A percentile compares a stretch with the other conserved stretches of the same genome.
These are phyloP conservation scores for Agrilus cyanescens DNA, from an alignment of 2,888 invertebrate species.

Conservation along the genomic window DNA sequence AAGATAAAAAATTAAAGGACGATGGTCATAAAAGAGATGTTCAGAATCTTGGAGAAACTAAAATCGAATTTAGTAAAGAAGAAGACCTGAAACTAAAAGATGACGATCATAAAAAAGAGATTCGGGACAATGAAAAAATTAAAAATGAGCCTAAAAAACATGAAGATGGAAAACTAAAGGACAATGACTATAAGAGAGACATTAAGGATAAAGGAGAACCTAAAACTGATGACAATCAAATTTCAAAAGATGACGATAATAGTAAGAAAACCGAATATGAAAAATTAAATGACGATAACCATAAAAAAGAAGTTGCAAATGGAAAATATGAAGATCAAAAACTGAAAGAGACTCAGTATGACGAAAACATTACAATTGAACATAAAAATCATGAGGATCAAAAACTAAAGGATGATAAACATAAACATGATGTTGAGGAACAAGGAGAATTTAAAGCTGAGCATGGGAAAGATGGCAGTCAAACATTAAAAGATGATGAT, in stretches of 20 bases:
- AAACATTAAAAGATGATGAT: too few relatives aligned
- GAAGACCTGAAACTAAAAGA: not conserved
- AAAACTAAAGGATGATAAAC: not conserved
- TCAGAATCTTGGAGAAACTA: not conserved
- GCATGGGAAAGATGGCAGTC: not conserved
- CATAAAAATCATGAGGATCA: too few relatives aligned
- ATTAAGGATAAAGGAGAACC: not conserved
- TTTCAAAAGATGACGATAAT: not conserved
- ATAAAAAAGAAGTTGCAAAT: not conserved
- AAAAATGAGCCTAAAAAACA: conserved; percentile 9
- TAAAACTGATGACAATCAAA: not conserved
- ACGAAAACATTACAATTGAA: too few relatives aligned
- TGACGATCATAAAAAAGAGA: not conserved
- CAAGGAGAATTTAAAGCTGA: not conserved
- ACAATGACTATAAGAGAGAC: not conserved
- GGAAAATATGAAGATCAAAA: not conserved
- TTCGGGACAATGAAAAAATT: conserved; percentile 1
- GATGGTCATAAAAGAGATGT: not conserved
- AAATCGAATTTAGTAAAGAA: not conserved
- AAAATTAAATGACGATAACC: not conserved
- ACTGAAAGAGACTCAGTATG: too few relatives aligned
- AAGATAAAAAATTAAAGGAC: not conserved
- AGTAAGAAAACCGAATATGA: not conserved
- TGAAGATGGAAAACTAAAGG: conserved; percentile 3
- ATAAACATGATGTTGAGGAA: not conserved